Base-by-base conservation (phyloP, 2,113 vertebrate genomes). In the Sinocyclocheilus anshuiensis region DNA sequence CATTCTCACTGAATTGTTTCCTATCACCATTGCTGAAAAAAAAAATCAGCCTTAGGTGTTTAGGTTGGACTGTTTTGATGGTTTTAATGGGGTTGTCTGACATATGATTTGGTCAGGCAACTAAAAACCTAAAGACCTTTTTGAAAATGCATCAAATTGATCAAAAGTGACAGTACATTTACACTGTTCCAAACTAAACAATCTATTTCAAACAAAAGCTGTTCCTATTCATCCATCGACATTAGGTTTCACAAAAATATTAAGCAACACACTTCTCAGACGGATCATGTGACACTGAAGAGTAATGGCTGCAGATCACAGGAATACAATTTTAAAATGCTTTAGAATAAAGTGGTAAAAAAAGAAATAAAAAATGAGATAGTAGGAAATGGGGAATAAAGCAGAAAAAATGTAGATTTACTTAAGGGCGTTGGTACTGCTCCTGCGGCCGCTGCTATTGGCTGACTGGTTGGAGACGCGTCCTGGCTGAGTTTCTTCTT, bases 401-500 rank as follows among this genome's bases (percentile, higher is more conserved):
- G 16, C 39, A 78, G 36, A 42, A 78, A 0, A 45, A 77, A 77
- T 6, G 48, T 6, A 50, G 24, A 10, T 24, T 90, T 92, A 95
- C 94, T 94, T 93, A 93, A 67, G 72, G 91, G 90, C 0, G 89
- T 72, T 45, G 90, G 88, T 48, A 26, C 77, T n/a, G 77, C 87
- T 75, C 48, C 84, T 22, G 89, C 77, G 29, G 71, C 55, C 15
- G 29, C 84, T 36, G 90, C 76, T 13, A 87, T 90, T 5, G 89
- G 92, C 65, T 88, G 91, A 2, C 50, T 87, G 1, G 82, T 77
- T 16, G 87, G n/a, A 2, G 93, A 91, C 33, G 91, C 92, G 50
- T 97, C 95, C 50, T 95, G 96, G 18, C 95, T 97, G 59, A 93
- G 12, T 92, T 96, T 98, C 18, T 95, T 96, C 94, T 97, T 99